Percentiles rank a stretch among this genome's conserved stretches.
phyloP scores from a whole-genome alignment of 2,797 vertebrate species.

The Xerus rutilus region DNA sequence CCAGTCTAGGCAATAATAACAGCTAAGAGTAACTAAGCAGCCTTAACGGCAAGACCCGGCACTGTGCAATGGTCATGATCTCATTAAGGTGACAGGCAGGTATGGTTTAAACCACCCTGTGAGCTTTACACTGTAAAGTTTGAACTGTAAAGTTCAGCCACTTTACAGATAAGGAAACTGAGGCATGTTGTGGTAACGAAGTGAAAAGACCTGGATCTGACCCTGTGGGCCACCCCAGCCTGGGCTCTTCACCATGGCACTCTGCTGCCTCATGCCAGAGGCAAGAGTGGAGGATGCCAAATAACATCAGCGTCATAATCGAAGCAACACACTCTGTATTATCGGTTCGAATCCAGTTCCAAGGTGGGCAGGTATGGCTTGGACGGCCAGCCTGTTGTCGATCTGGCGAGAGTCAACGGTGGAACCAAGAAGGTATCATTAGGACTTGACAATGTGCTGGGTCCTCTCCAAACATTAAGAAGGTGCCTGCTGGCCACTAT shows the following conservation, averaged over 20 bases:
- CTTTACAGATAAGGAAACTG: constrained; percentile 47
- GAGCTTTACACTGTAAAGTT: background rate
- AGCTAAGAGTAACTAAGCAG: background rate
- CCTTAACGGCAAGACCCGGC: background rate
- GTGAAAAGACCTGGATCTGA: background rate
- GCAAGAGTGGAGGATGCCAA: background rate
- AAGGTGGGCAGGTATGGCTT: background rate
- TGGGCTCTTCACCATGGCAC: background rate
- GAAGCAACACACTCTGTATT: background rate
- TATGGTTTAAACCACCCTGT: background rate
- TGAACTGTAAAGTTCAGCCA: background rate
- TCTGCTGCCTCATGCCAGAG: background rate
- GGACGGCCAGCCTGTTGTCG: background rate
- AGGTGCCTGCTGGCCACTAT: background rate
- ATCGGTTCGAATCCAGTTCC: background rate
- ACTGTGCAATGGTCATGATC: background rate
- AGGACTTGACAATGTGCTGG: background rate
- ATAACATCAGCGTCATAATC: background rate
- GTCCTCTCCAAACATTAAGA: background rate
- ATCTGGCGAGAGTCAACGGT: background rate
- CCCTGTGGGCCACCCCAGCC: background rate
- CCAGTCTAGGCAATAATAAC: background rate
- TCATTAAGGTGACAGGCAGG: background rate
- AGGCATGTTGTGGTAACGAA: background rate
- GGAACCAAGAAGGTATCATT: background rate